Base-by-base conservation (phyloP, 2,113 vertebrate genomes). In the Euleptes europaea region DNA sequence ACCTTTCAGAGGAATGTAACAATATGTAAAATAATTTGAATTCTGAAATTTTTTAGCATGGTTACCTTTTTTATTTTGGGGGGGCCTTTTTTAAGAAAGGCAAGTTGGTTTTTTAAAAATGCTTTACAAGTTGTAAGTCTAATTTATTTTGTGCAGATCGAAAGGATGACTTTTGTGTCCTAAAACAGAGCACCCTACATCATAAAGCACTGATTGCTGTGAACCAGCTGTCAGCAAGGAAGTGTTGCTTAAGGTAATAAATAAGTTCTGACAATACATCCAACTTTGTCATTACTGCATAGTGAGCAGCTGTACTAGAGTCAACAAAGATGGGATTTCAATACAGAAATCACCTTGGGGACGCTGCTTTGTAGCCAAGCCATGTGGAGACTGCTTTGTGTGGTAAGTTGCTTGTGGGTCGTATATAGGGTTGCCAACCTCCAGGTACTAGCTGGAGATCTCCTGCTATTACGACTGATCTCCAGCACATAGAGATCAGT, bases 11-110 rank as follows among this genome's bases (percentile, higher is more conserved):
- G 14, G 31, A 26, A 35, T 51, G 65, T 63, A 80, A 90, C 31
- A 63, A 70, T 85, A 86, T 86, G 86, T 63, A 89, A 87, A 93
- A 49, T 63, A 54, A 91, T 67, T 21, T 8, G 57, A 75, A 84
- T 90, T 72, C 2, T 86, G 10, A 84, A 38, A 42, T 51, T 70
- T 70, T 85, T 80, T 40, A 86, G 66, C 9, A 54, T 84, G n/a
- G 21, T 2, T n/a, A 80, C 5, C 69, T 84, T 38, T 51, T 72
- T 28, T 26, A n/a, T 71, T 38, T 14, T n/a, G n/a, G n/a, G 23
- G 9, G 0, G 1, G 10, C 28, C 10, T 78, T 72, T 88, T 65
- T 70, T 91, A 60, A 35, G 67, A 60, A 42, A 77, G 15, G 1
- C 33, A 54, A 47, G 13, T 14, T 9, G 8, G 21, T 9, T 87